A percentile compares a stretch with the other conserved stretches of the same genome.
Conservation (phyloP, 2,113 vertebrate genomes). For the Neogale vison region DNA sequence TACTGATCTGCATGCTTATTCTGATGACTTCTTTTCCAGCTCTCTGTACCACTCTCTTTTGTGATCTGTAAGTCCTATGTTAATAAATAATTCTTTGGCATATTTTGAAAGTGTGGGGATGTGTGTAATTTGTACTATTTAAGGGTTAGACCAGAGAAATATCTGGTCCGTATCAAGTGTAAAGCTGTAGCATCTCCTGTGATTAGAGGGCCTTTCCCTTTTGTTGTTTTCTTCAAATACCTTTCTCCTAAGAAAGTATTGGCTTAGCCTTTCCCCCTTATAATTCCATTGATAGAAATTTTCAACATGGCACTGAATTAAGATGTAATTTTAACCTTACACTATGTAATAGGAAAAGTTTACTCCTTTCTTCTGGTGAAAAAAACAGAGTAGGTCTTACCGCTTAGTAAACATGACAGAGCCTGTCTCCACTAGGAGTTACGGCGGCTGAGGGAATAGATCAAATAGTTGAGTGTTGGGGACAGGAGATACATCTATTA, state of each 20-base stretch:
- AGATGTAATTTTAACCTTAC: neutral
- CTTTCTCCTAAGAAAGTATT: slow-evolving; percentile 14
- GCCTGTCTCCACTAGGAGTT: neutral
- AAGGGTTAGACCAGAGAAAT: slow-evolving; percentile 73
- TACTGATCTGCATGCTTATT: slow-evolving; percentile 88
- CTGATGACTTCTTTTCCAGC: slow-evolving; percentile 83
- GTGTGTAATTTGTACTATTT: slow-evolving; percentile 88
- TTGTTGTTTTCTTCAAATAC: slow-evolving; percentile 16
- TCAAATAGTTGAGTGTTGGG: neutral
- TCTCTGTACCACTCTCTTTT: slow-evolving; percentile 95
- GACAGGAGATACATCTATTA: neutral
- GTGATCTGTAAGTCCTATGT: slow-evolving; percentile 95
- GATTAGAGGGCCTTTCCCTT: neutral
- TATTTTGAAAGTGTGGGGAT: slow-evolving; percentile 93
- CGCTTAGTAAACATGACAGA: neutral
- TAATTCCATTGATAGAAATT: neutral
- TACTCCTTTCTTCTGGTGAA: neutral
- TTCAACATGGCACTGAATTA: neutral
- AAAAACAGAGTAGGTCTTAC: neutral
- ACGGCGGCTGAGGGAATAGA: neutral
- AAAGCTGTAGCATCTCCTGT: slow-evolving; percentile 75
- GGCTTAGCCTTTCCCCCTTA: slow-evolving; percentile 3
- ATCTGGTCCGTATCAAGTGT: slow-evolving; percentile 68
- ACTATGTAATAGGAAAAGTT: neutral
- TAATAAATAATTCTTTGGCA: slow-evolving; percentile 99